Percentiles rank a stretch among this genome's conserved stretches.
Evolutionary conservation across 2,888 invertebrate species (phyloP).

Genomic region (Anorthoa munda): DNA sequence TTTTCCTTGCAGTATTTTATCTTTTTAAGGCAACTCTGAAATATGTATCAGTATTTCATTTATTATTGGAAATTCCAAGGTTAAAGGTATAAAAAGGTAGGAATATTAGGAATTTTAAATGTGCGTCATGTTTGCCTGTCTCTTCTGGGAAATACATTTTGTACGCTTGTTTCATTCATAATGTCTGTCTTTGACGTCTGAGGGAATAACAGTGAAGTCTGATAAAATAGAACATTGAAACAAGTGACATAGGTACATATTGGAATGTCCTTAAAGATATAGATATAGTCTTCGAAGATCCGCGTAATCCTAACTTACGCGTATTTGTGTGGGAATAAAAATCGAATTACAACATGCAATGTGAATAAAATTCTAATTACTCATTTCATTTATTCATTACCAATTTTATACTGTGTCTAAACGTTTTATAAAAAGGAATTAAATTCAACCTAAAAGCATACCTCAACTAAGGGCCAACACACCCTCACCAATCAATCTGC

Average conservation of each 20-base stretch:
- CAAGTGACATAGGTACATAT: not conserved
- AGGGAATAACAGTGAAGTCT: not conserved
- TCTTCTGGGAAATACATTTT: not conserved
- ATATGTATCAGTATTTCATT: not conserved
- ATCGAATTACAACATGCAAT: too few species aligned
- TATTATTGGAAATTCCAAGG: not conserved
- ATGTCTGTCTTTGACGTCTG: slow-evolving; percentile 17
- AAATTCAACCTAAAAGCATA: too few species aligned
- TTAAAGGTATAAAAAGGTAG: too few species aligned
- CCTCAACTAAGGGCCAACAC: too few species aligned
- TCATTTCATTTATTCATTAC: too few species aligned
- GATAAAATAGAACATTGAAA: not conserved
- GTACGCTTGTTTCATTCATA: not conserved
- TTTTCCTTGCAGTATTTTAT: slow-evolving; percentile 3
- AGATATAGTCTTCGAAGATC: not conserved
- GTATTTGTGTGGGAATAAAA: too few species aligned
- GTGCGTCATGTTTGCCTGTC: not conserved
- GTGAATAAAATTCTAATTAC: too few species aligned
- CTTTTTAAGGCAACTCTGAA: not conserved
- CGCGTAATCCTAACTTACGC: not conserved
- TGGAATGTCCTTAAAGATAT: not conserved
- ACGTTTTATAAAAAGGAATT: too few species aligned
- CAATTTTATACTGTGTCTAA: too few species aligned
- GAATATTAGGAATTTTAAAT: too few species aligned
- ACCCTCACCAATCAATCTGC: too few species aligned